Evolutionary conservation across 1,140 invertebrate genomes (phyloP), one percentile per base, ranked within the genome.

Genomic region (Diabrotica undecimpunctata): DNA sequence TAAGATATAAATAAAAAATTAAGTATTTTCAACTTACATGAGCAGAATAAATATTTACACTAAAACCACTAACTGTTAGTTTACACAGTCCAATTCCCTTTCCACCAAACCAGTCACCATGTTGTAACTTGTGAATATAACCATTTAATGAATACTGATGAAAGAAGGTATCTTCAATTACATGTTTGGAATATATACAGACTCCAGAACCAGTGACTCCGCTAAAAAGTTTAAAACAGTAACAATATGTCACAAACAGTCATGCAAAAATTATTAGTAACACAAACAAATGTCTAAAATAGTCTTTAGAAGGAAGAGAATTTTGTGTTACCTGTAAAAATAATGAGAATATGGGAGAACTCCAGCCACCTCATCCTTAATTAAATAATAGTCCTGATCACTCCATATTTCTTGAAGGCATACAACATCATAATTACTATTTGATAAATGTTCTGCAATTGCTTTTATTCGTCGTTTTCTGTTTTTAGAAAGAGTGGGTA

Each of bases 91-190:
- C 96, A 59, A 98, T 88, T 46, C 95, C 95, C 86, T 98, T 98
- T 7, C 96, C 96, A 59, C 94, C 96, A 82, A 97, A 98, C 96
- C 96, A 99, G 78, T 98, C 96, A 2, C 94, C 96, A 81, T 98
- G 96, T 55, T 95, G 92, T 68, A 98, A 84, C 80, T 96, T 97
- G 78, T 98, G 96, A 60, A 96, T 89, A 76, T 97, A 98, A 5
- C 96, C 96, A 84, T 98, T 98, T n/a, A 98, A 80, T 38, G 93
- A 86, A 89, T 93, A 99, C 65, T 90, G 87, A 79, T 96, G 92
- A 72, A 94, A 96, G 75, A 96, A 89, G 0, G 91, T 90, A 77
- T 95, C 91, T 73, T 90, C 81, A 54, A 98, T 96, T n/a, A 85
- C 82, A 81, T 90, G 89, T 77, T 88, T 89, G 25, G 95, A 96